Conservation (phyloP, 2,888 invertebrate genomes). For the Diploptera punctata region DNA sequence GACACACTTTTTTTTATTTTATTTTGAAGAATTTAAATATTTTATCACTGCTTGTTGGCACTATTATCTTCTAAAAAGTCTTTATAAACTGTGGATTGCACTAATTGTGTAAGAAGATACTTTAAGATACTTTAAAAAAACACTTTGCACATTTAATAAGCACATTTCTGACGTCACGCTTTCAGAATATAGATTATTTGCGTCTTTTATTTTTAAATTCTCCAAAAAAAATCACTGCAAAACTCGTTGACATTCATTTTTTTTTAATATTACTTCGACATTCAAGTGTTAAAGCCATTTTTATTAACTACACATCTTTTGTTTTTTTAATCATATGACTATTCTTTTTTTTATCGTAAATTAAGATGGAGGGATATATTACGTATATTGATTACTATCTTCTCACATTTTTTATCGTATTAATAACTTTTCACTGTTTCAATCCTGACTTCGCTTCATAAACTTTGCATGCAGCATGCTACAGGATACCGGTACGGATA, state of each 20-base stretch:
- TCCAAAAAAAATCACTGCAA: no score
- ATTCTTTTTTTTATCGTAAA: no score
- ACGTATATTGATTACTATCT: not conserved
- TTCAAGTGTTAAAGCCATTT: no score
- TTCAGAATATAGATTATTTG: not conserved
- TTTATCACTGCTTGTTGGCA: conserved; percentile 5
- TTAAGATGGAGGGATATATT: conserved; percentile 20
- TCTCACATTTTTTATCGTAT: not conserved
- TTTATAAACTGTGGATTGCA: not conserved
- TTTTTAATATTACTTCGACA: no score
- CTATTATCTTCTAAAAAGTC: not conserved
- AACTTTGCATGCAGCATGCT: not conserved
- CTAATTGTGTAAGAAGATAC: not conserved
- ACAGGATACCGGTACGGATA: not conserved
- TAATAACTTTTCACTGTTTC: not conserved
- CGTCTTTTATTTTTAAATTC: no score
- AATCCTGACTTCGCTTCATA: not conserved
- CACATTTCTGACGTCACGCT: conserved; percentile 13
- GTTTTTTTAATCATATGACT: no score
- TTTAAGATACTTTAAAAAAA: not conserved
- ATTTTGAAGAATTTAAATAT: not conserved
- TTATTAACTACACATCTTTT: no score
- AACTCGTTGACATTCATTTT: no score
- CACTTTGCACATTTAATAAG: conserved; percentile 25
- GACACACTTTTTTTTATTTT: not conserved